Evolutionary conservation across 2,888 invertebrate genomes (phyloP).

Genomic region (Miltochrista miniata): DNA sequence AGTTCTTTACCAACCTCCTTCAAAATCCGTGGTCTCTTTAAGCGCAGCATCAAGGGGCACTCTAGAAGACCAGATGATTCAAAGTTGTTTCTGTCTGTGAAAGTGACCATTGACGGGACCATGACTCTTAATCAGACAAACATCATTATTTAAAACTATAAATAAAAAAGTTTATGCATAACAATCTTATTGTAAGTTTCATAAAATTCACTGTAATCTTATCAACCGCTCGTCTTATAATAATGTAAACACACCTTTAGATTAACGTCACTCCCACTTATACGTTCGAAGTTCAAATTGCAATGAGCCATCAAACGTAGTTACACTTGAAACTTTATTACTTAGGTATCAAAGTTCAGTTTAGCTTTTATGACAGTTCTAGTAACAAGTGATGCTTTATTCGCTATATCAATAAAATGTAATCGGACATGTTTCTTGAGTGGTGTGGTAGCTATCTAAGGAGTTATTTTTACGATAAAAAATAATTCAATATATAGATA

Average conservation of each 20-base stretch:
- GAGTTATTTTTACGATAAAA: background rate
- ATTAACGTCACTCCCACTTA: slow-evolving; percentile 19
- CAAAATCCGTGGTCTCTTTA: no score
- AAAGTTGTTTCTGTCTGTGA: no score
- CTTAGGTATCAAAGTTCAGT: slow-evolving; percentile 23
- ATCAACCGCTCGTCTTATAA: slow-evolving; percentile 17
- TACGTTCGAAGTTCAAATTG: slow-evolving; percentile 22
- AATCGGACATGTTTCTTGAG: background rate
- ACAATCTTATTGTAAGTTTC: no score
- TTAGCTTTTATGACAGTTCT: slow-evolving; percentile 21
- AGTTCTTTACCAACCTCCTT: no score
- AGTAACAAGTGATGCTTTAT: slow-evolving; percentile 21
- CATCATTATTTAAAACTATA: no score
- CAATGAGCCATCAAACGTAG: slow-evolving; percentile 21
- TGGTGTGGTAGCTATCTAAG: slow-evolving; percentile 1
- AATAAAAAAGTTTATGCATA: no score
- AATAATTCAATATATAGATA: background rate
- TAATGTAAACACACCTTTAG: background rate
- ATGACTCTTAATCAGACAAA: no score
- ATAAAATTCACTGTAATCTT: background rate
- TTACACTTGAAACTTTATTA: slow-evolving; percentile 30
- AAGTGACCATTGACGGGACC: no score
- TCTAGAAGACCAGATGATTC: no score
- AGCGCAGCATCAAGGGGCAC: no score
- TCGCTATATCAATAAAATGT: slow-evolving; percentile 1